Evolutionary conservation across 2,113 vertebrate genomes (phyloP).

Genomic region (Hassar affinis): DNA sequence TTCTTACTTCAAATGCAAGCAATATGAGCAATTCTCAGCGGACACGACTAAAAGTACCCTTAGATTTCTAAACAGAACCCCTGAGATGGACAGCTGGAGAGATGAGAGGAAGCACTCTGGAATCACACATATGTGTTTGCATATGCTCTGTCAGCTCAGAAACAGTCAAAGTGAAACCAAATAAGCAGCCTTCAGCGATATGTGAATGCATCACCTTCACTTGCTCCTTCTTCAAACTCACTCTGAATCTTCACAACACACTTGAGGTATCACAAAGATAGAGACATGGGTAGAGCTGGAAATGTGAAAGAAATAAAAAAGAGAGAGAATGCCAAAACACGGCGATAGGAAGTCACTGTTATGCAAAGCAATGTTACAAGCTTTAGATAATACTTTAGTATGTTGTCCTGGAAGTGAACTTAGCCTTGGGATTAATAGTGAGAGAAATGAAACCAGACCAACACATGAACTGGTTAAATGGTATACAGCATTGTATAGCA

Average conservation of each 20-base stretch:
- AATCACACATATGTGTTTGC: slow-evolving; percentile 64
- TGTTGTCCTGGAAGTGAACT: not conserved
- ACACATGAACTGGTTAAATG: not conserved
- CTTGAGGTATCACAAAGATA: not conserved
- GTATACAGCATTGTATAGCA: not conserved
- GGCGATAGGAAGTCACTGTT: slow-evolving; percentile 3
- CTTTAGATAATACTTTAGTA: not conserved
- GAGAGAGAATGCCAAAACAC: slow-evolving; percentile 5
- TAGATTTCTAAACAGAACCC: slow-evolving; percentile 47
- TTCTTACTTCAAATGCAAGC: not conserved
- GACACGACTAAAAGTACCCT: slow-evolving; percentile 24
- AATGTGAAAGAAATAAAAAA: slow-evolving; percentile 23
- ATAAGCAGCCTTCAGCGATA: slow-evolving; percentile 48
- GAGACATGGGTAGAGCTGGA: not conserved
- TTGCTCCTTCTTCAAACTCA: slow-evolving; percentile 29
- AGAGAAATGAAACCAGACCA: not conserved
- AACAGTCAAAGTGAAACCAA: slow-evolving; percentile 48
- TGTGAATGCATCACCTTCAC: slow-evolving; percentile 19
- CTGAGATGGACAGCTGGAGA: slow-evolving; percentile 61
- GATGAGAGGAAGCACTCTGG: slow-evolving; percentile 59
- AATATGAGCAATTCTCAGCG: not conserved
- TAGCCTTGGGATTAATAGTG: slow-evolving; percentile 3
- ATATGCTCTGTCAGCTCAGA: slow-evolving; percentile 53
- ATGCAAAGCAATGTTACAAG: not conserved
- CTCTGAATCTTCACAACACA: slow-evolving; percentile 22